Conservation (phyloP, 1,140 invertebrate species). For the Drosophila guanche region DNA sequence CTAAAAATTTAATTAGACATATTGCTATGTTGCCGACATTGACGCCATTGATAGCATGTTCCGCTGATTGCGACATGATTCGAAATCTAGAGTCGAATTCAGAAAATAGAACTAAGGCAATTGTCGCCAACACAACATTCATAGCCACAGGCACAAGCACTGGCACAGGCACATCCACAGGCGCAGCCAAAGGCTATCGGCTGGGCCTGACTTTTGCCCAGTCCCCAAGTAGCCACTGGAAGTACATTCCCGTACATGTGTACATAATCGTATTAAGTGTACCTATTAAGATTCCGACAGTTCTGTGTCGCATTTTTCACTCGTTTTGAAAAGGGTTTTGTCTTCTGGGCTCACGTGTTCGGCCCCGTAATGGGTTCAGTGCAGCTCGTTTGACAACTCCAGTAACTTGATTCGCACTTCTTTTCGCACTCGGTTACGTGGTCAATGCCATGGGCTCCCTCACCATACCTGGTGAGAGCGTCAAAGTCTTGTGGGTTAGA, state of each 20-base stretch:
- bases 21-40: constrained; percentile 80
- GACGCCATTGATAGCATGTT: constrained; percentile 69
- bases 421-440: constrained; percentile 81
- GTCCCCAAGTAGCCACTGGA: constrained; percentile 13
- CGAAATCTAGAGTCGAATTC: constrained; percentile 34
- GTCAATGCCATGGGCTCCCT: constrained; percentile 72
- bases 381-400: constrained; percentile 63
- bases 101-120: constrained; percentile 60
- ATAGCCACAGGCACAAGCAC: background rate
- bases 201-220: constrained; percentile 56
- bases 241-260: background rate
- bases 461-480: constrained; percentile 58
- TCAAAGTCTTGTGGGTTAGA: constrained; percentile 43
- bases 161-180: background rate
- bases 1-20: constrained; percentile 76
- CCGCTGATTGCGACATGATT: constrained; percentile 69
- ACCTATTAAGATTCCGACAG: background rate
- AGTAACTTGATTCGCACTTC: constrained; percentile 48
- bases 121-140: constrained; percentile 49
- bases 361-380: constrained; percentile 35
- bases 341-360: constrained; percentile 63
- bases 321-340: constrained; percentile 21
- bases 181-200: constrained; percentile 63
- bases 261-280: constrained; percentile 2
- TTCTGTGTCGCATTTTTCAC: constrained; percentile 31